A percentile compares a stretch with the other conserved stretches of the same genome.
phyloP scores from a whole-genome alignment of 2,113 vertebrate species.

The Strigops habroptila region DNA sequence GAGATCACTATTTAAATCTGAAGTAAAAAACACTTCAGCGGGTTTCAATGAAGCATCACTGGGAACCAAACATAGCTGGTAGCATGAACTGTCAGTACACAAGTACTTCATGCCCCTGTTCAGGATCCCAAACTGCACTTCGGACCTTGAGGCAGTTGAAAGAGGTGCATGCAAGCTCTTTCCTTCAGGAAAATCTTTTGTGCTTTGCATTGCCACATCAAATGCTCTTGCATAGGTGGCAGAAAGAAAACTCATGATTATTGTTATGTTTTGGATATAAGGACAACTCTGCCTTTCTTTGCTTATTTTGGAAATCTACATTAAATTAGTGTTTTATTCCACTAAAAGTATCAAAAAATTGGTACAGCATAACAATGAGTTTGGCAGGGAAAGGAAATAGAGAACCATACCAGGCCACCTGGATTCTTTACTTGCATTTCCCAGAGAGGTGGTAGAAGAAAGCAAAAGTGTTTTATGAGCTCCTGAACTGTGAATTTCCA shows the following conservation, averaged over 20 bases:
- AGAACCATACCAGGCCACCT: neutral
- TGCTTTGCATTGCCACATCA: neutral
- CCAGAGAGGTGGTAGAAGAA: neutral
- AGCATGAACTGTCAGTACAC: rapidly evolving
- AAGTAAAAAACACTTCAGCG: neutral
- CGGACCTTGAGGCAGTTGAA: neutral
- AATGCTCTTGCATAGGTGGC: neutral
- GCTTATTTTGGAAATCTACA: neutral
- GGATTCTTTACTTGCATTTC: neutral
- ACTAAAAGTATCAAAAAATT: neutral
- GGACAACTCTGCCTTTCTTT: neutral
- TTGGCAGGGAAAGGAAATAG: neutral
- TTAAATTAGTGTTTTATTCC: neutral
- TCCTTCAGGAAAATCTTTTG: neutral
- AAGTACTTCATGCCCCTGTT: neutral
- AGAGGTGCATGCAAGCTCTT: neutral
- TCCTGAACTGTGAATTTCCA: neutral
- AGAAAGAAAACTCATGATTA: neutral
- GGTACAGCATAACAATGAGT: rapidly evolving
- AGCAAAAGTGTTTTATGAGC: neutral
- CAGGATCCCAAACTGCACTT: neutral
- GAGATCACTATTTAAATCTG: neutral
- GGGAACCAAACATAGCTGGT: neutral
- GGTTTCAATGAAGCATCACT: neutral
- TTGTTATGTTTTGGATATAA: neutral